Percentiles rank a stretch among this genome's conserved stretches.
Evolutionary conservation across 2,113 vertebrate genomes (phyloP).

Genomic region (Oriolus oriolus): DNA sequence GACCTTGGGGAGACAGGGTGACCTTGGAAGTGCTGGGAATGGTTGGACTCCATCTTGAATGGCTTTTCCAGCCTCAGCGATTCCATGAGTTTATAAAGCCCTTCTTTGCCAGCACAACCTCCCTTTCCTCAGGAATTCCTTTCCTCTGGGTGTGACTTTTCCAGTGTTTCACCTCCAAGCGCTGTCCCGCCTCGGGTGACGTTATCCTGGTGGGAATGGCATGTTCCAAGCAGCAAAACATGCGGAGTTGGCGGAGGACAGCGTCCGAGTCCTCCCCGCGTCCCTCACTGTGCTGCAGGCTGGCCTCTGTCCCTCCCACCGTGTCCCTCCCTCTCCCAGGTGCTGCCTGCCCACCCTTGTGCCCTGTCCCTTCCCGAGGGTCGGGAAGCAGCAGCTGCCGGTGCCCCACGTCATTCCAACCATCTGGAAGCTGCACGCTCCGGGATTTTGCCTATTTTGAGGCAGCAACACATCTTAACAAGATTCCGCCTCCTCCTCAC

Average conservation of each 20-base stretch:
- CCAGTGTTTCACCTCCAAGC: fast-evolving
- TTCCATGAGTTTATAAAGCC: background rate
- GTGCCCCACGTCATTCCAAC: fast-evolving
- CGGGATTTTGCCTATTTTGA: background rate
- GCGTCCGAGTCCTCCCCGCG: fast-evolving
- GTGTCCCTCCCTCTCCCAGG: background rate
- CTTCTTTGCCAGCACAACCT: background rate
- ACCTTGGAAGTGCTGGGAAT: background rate
- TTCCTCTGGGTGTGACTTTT: background rate
- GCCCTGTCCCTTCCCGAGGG: background rate
- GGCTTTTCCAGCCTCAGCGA: background rate
- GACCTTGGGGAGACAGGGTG: background rate
- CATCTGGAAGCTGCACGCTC: background rate
- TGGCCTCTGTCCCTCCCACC: background rate
- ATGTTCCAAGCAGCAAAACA: fast-evolving
- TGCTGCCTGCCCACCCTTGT: background rate
- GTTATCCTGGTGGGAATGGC: fast-evolving
- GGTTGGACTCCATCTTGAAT: fast-evolving
- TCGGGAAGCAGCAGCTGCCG: background rate
- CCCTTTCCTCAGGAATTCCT: fast-evolving
- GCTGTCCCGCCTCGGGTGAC: fast-evolving
- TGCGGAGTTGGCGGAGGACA: fast-evolving
- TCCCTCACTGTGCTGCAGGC: background rate
- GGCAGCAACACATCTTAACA: background rate
- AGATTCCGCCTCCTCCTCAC: background rate